phyloP scores from a whole-genome alignment of 2,113 vertebrate genomes.

The Engystomops pustulosus region DNA sequence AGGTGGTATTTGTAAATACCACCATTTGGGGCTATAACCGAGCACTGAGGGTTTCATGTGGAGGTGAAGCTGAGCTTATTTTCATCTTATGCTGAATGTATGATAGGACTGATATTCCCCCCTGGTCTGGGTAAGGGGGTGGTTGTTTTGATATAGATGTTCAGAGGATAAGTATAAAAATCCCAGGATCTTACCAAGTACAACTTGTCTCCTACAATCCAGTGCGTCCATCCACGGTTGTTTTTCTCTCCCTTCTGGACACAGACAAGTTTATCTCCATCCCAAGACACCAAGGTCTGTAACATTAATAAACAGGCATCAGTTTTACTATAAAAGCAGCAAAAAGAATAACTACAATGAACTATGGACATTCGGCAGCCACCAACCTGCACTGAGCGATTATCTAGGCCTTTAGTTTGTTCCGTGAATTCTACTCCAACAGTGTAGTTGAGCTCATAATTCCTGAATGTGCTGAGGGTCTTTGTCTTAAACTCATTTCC shows the following conservation, averaged over 20 bases:
- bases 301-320: not conserved
- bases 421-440: slow-evolving; percentile 94
- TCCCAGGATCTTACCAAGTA: slow-evolving; percentile 79
- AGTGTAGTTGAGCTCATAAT: slow-evolving; percentile 87
- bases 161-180: too few species aligned
- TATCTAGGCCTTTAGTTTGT: slow-evolving; percentile 87
- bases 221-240: slow-evolving; percentile 93
- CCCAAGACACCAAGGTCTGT: slow-evolving; percentile 87
- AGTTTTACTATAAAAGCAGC: too few species aligned
- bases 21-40: too few species aligned
- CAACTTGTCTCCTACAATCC: slow-evolving; percentile 90
- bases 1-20: too few species aligned
- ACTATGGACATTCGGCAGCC: not conserved
- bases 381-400: slow-evolving; percentile 82
- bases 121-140: too few species aligned
- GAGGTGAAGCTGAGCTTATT: too few species aligned
- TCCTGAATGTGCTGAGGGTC: slow-evolving; percentile 92
- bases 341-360: too few species aligned
- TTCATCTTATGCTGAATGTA: too few species aligned
- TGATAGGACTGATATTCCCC: too few species aligned
- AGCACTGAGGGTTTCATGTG: too few species aligned
- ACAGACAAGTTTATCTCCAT: slow-evolving; percentile 87
- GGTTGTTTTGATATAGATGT: too few species aligned
- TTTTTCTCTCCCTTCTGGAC: slow-evolving; percentile 94
- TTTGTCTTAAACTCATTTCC: slow-evolving; percentile 90